Conservation (phyloP, 1,140 invertebrate genomes). For the Drosophila prosaltans region DNA sequence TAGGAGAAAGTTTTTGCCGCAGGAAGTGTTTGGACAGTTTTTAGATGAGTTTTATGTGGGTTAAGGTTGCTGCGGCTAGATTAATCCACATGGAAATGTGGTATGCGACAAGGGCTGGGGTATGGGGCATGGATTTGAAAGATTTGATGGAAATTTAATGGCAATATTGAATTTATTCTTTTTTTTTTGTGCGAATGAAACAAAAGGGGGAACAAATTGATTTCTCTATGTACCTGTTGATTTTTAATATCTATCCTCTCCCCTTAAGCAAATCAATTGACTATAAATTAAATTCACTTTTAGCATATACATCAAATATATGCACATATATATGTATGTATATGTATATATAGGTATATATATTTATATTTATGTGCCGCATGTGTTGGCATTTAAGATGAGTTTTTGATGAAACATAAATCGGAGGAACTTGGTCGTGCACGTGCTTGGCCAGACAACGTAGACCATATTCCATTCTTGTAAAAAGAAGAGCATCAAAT, state of each 20-base stretch:
- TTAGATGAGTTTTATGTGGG: conserved; percentile 16
- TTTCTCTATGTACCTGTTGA: conserved; percentile 1
- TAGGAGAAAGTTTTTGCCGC: conserved; percentile 16
- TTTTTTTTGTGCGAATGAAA: not conserved
- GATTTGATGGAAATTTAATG: not conserved
- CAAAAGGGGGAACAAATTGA: not conserved
- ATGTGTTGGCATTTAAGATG: conserved; percentile 76
- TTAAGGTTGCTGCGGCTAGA: conserved; percentile 14
- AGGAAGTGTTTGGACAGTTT: conserved; percentile 24
- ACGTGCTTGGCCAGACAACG: conserved; percentile 37
- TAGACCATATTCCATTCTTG: not conserved
- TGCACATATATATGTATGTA: not conserved
- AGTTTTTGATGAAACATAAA: conserved; percentile 70
- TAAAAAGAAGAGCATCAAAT: not conserved
- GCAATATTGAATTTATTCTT: not conserved
- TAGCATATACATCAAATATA: too few relatives aligned
- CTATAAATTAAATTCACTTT: conserved; percentile 44
- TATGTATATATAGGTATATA: not conserved
- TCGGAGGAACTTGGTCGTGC: conserved; percentile 31
- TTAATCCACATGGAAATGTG: conserved; percentile 6
- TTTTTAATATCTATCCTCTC: conserved; percentile 1
- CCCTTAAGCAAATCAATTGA: conserved; percentile 52
- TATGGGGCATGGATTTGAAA: not conserved
- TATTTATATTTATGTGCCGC: conserved; percentile 60
- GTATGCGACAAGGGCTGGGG: not conserved